Evolutionary conservation across 2,888 invertebrate genomes (phyloP), one percentile per base, ranked within the genome.

Genomic region (Stictocephala bisonia): DNA sequence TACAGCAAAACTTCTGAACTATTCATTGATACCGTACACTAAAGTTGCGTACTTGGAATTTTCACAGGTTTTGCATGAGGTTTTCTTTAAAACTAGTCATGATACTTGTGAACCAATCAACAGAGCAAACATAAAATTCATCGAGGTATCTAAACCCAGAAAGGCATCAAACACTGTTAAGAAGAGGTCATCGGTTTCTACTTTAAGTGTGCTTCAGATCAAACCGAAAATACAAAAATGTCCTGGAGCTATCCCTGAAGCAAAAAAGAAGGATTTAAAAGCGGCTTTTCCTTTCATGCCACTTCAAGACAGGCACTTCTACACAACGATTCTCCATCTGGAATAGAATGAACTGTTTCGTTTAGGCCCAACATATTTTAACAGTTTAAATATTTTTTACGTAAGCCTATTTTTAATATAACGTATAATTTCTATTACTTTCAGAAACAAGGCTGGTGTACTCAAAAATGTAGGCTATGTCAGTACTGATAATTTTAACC

Each of bases 1-100:
- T 29, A 40, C 40, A 29, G 51, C 69, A 20, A 53, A 69, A 20
- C 20, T 69, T 20, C 40, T 69, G 20, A 69, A 69, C 22, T 69
- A 69, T n/a, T 53, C 31, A 40, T 27, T 24, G 13, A 24, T 69
- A 31, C 53, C 69, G 20, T 53, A 20, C 20, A 53, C 53, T 24
- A 20, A 53, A 53, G 56, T 69, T 35, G 18, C 53, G 15, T 11
- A 1, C 2, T 20, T 69, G 18, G n/a, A 27, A 22, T 69, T 69
- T 35, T 22, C 31, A 20, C 11, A 20, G 31, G 20, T 53, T 15
- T 22, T 53, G 13, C 68, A 68, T 24, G 18, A 27, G 29, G 50
- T 68, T 7, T 27, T 15, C 13, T 68, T 50, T 41, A 68, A 40
- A n/a, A n/a, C n/a, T n/a, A n/a, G n/a, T n/a, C n/a, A n/a, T n/a